Evolutionary conservation across 2,888 invertebrate genomes (phyloP).

Genomic region (Esperia sulphurella): DNA sequence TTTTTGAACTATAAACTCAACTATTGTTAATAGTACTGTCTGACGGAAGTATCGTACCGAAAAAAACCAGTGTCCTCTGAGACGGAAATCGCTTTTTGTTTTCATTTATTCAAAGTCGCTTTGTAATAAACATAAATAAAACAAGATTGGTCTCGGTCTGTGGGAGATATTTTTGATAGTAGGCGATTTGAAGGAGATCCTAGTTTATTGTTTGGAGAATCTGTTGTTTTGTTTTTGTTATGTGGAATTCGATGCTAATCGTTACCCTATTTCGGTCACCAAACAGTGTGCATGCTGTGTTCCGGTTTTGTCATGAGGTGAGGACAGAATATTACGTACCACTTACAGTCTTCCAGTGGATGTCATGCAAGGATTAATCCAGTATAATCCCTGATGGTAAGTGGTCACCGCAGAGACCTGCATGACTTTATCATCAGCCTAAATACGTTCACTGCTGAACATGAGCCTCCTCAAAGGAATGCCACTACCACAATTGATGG

Average conservation of each 20-base stretch:
- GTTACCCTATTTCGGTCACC: background rate
- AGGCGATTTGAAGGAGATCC: background rate
- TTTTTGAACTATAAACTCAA: background rate
- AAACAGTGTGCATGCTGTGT: background rate
- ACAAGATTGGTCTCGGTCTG: constrained; percentile 29
- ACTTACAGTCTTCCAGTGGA: no score
- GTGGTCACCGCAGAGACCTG: no score
- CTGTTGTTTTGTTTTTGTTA: background rate
- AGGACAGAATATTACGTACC: no score
- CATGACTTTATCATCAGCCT: no score
- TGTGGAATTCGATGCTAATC: background rate
- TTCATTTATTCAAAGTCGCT: constrained; percentile 24
- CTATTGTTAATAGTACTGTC: background rate
- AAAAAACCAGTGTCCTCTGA: constrained; percentile 11
- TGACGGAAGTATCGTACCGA: constrained; percentile 5
- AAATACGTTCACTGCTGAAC: no score
- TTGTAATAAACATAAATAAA: constrained; percentile 24
- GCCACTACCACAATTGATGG: no score
- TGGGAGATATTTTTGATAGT: constrained; percentile 12
- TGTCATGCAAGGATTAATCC: background rate
- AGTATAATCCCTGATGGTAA: no score
- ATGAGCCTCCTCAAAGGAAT: no score
- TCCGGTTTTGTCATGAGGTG: no score
- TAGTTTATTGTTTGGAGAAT: background rate
- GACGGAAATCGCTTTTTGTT: constrained; percentile 24